Conservation (phyloP, 1,140 invertebrate genomes). For the Hypothenemus hampei region DNA sequence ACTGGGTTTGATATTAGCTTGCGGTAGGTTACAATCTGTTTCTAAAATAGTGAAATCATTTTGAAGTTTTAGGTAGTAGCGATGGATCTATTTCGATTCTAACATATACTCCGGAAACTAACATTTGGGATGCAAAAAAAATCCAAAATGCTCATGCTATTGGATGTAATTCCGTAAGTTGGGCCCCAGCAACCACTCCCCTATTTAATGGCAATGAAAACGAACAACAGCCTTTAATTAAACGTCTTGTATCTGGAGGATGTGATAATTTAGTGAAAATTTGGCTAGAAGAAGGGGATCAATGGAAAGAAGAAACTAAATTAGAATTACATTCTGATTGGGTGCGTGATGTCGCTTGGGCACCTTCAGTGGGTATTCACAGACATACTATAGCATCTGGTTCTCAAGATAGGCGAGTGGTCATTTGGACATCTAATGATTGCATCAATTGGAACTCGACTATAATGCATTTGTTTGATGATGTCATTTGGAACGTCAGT, state of each 20-base stretch:
- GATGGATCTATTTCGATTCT: constrained; percentile 94
- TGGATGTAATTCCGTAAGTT: constrained; percentile 96
- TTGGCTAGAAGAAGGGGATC: constrained; percentile 84
- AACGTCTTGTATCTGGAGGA: constrained; percentile 91
- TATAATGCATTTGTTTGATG: constrained; percentile 89
- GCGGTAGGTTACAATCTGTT: constrained; percentile 50
- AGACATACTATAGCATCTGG: constrained; percentile 89
- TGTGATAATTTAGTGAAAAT: constrained; percentile 99
- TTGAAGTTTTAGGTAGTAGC: constrained; percentile 63
- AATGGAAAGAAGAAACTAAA: constrained; percentile 77
- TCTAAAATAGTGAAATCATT: neutral
- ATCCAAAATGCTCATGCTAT: constrained; percentile 77
- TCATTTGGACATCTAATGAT: constrained; percentile 88
- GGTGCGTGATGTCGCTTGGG: constrained; percentile 98
- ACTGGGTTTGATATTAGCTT: constrained; percentile 89
- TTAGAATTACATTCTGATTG: constrained; percentile 94
- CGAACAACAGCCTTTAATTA: constrained; percentile 49
- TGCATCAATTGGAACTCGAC: constrained; percentile 78
- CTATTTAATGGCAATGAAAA: constrained; percentile 56
- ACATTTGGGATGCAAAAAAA: constrained; percentile 87
- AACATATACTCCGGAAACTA: constrained; percentile 69
- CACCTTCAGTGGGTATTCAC: constrained; percentile 83
- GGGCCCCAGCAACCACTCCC: constrained; percentile 83
- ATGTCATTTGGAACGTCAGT: constrained; percentile 98
- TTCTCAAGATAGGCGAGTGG: constrained; percentile 90